Percentiles rank a stretch among this genome's conserved stretches.
Conservation (phyloP, 2,113 vertebrate species). For the Camelus bactrianus region DNA sequence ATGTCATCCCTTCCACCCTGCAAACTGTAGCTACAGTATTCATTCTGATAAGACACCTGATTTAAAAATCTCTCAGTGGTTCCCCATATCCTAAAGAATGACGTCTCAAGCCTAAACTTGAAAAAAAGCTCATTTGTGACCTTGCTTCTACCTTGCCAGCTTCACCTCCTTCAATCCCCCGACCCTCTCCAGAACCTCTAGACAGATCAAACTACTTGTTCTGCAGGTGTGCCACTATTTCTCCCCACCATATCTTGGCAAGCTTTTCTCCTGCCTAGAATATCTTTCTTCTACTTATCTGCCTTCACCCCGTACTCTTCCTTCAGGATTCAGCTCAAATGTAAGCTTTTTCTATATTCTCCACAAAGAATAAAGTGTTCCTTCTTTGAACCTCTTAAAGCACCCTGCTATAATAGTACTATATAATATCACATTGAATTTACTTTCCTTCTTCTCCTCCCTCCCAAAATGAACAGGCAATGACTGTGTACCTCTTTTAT, state of each 20-base stretch:
- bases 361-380: background rate
- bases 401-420: background rate
- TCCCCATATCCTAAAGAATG: background rate
- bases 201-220: background rate
- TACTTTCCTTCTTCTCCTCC: background rate
- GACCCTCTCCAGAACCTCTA: background rate
- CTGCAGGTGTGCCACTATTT: background rate
- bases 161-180: background rate
- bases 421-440: background rate
- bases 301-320: background rate
- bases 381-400: background rate
- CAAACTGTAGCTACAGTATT: background rate
- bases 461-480: background rate
- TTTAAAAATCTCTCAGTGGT: slow-evolving; percentile 4
- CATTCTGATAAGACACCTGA: background rate
- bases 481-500: background rate
- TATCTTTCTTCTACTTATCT: background rate
- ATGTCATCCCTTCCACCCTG: background rate
- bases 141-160: background rate
- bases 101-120: background rate
- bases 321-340: background rate
- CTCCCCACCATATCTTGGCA: background rate
- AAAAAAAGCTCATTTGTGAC: background rate
- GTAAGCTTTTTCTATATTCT: slow-evolving; percentile 7
- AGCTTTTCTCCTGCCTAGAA: background rate